A percentile compares a stretch with the other conserved stretches of the same genome.
Conservation (phyloP, 2,888 invertebrate genomes). For the Drosophila pseudotalamancana region DNA sequence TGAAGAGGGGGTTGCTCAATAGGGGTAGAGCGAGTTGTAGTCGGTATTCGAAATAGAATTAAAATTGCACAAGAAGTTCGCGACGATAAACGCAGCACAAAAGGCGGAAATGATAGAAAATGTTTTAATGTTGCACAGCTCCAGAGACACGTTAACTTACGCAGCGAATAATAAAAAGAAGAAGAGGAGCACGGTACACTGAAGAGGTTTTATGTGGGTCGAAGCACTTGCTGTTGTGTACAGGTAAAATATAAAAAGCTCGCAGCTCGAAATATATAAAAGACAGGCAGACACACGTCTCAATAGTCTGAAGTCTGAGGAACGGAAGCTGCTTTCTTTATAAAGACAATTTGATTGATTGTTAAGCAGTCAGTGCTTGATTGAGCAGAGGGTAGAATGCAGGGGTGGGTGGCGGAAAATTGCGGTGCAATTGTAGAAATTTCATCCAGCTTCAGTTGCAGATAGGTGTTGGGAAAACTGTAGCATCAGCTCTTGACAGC, state of each 20-base stretch:
- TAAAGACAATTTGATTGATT: conserved; percentile 70
- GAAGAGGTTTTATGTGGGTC: neutral
- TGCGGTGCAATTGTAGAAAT: conserved; percentile 21
- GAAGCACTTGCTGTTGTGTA: neutral
- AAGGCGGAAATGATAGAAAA: conserved; percentile 74
- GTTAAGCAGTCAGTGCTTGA: conserved; percentile 43
- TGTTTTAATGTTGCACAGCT: conserved; percentile 70
- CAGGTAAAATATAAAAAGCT: conserved; percentile 4
- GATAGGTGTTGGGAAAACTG: neutral
- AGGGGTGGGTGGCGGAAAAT: neutral
- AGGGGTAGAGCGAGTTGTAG: neutral
- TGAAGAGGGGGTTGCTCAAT: too few species aligned
- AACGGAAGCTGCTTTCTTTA: conserved; percentile 20
- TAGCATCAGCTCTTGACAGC: conserved; percentile 26
- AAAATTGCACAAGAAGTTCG: conserved; percentile 65
- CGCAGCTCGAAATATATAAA: conserved; percentile 1
- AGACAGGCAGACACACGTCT: neutral
- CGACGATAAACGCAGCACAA: conserved; percentile 54
- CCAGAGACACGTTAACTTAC: neutral
- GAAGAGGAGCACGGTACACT: neutral
- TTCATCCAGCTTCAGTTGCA: neutral
- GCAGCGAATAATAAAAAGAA: too few species aligned
- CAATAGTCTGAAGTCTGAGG: conserved; percentile 35
- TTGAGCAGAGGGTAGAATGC: neutral
- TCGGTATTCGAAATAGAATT: conserved; percentile 68